Percentiles rank a stretch among this genome's conserved stretches.
Conservation (phyloP, 2,888 invertebrate species). For the Cremastobaeus sp. region DNA sequence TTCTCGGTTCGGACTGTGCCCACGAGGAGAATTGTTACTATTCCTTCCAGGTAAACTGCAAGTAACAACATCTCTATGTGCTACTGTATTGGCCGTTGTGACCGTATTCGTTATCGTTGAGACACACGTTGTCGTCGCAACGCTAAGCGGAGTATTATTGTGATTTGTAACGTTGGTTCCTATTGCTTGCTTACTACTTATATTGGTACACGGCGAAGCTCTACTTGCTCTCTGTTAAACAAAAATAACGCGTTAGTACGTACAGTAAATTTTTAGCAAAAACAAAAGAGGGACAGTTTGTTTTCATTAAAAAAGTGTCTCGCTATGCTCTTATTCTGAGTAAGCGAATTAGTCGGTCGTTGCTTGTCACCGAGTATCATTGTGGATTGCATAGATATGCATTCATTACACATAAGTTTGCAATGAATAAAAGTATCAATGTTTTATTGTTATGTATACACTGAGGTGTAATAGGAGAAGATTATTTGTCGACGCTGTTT, state of each 20-base stretch:
- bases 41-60: conserved; percentile 79
- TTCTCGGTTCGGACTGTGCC: conserved; percentile 88
- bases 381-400: no score
- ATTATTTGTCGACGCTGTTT: no score
- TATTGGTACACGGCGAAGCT: conserved; percentile 76
- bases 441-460: no score
- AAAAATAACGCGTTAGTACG: conserved; percentile 20
- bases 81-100: conserved; percentile 78
- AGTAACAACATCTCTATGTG: conserved; percentile 79
- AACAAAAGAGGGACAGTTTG: no score
- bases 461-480: no score
- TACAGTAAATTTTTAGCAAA: conserved; percentile 16
- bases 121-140: conserved; percentile 76
- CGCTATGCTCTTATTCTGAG: no score
- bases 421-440: no score
- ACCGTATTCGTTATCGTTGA: conserved; percentile 78
- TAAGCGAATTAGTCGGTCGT: no score
- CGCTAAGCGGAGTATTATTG: conserved; percentile 73
- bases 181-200: conserved; percentile 73
- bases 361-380: no score
- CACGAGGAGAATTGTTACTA: conserved; percentile 87
- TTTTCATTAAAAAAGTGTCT: no score
- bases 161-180: conserved; percentile 67
- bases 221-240: conserved; percentile 73
- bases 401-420: no score